These are phyloP conservation scores for Leucozona laternaria DNA, from an alignment of 2,888 invertebrate species.

Conservation along the genomic window DNA sequence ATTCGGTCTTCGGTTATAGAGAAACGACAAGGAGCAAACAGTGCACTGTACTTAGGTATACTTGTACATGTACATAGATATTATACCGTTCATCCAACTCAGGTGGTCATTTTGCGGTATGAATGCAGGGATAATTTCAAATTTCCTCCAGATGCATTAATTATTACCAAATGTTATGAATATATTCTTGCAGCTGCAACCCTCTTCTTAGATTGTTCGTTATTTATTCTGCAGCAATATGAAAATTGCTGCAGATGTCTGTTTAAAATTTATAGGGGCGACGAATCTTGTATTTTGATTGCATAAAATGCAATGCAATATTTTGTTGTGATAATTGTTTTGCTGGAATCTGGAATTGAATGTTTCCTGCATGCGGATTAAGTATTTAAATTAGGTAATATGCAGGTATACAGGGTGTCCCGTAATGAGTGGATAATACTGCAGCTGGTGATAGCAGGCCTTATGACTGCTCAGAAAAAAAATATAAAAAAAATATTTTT, in stretches of 20 bases:
- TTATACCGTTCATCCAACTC: slow-evolving; percentile 17
- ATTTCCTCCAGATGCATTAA: slow-evolving; percentile 63
- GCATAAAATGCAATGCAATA: slow-evolving; percentile 9
- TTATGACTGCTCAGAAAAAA: too few species aligned
- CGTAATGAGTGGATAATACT: too few species aligned
- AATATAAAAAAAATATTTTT: too few species aligned
- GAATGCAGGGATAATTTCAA: slow-evolving; percentile 70
- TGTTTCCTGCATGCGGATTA: background rate
- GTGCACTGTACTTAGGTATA: background rate
- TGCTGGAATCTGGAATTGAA: slow-evolving; percentile 1
- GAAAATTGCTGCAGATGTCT: slow-evolving; percentile 52
- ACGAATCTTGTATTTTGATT: slow-evolving; percentile 22
- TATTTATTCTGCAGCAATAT: slow-evolving; percentile 58
- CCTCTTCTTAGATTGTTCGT: slow-evolving; percentile 14
- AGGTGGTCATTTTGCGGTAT: slow-evolving; percentile 63
- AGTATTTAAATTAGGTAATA: too few species aligned
- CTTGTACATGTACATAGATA: background rate
- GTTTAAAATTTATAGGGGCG: slow-evolving; percentile 20
- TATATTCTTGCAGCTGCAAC: slow-evolving; percentile 52
- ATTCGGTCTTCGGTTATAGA: slow-evolving; percentile 16
- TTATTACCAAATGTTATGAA: slow-evolving; percentile 67
- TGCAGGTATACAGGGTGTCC: too few species aligned
- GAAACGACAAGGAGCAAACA: background rate
- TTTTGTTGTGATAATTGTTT: slow-evolving; percentile 37
- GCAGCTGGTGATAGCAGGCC: too few species aligned